Evolutionary conservation across 2,113 vertebrate species (phyloP), one percentile per base, ranked within the genome.

Genomic region (Emberiza fucata): DNA sequence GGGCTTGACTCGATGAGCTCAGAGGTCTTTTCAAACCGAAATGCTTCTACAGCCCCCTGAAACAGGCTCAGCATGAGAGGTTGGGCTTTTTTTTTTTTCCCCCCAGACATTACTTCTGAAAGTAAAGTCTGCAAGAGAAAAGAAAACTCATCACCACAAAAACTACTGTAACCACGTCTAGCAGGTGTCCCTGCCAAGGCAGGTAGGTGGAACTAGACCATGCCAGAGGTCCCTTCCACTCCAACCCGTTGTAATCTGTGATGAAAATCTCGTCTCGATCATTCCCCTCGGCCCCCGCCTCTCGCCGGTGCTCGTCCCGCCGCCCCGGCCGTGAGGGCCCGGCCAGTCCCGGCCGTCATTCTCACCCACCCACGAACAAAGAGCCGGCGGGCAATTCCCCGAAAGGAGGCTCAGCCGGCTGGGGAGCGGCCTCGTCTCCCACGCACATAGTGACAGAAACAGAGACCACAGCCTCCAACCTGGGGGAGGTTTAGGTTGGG

Each of bases 191-290:
- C 51, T 59, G 59, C 33, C 68, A 37, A 9, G 37, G 44, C 51
- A 65, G 51, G 37, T 1, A 16, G 44, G 37, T 60, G 78, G 70
- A 68, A 75, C n/a, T 3, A 24, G 17, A 14, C 25, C 21, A 3
- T 31, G 39, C 47, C 17, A 5, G 42, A n/a, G 24, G n/a, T 47
- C 20, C 61, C 11, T 61, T 54, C 54, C 54, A 35, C 5, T 6
- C 17, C n/a, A 13, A 4, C 21, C 7, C 6, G 3, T 1, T 33
- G 18, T 2, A 27, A 24, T 21, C 15, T 16, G 37, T 1, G 59
- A 57, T 20, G 24, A 35, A 56, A 40, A 79, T 14, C 8, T 12
- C 23, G 7, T 2, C 23, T 27, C 6, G 1, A 11, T 8, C 24
- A 1, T 10, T 51, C 10, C 44, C 51, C 37, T 33, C 37, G 11